Conservation (phyloP, 2,888 invertebrate species). For the Cartodere bifasciata region DNA sequence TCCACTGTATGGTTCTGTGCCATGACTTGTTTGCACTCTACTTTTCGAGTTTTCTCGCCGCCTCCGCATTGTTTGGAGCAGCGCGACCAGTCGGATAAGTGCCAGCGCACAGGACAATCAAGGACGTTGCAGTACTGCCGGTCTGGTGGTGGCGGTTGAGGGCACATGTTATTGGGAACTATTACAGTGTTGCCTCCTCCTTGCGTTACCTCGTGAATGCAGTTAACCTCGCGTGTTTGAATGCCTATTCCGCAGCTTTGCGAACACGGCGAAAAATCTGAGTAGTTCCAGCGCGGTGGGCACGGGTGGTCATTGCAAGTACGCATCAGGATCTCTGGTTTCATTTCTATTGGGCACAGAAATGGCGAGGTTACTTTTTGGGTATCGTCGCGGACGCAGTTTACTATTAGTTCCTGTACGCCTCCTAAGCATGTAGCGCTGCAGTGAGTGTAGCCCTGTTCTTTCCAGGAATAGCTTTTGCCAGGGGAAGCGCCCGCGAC, state of each 20-base stretch:
- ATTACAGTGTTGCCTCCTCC: slow-evolving; percentile 81
- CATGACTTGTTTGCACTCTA: slow-evolving; percentile 84
- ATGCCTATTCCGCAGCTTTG: slow-evolving; percentile 91
- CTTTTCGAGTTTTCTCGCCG: slow-evolving; percentile 73
- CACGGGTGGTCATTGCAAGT: slow-evolving; percentile 94
- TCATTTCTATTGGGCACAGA: slow-evolving; percentile 73
- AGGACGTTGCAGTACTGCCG: slow-evolving; percentile 84
- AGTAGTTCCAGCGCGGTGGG: slow-evolving; percentile 87
- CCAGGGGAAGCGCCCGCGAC: slow-evolving; percentile 39
- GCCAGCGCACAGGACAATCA: slow-evolving; percentile 89
- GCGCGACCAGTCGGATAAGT: slow-evolving; percentile 76
- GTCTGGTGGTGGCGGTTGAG: slow-evolving; percentile 79
- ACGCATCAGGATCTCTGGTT: slow-evolving; percentile 77
- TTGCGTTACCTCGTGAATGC: slow-evolving; percentile 75
- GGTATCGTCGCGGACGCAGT: slow-evolving; percentile 77
- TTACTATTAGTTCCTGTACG: slow-evolving; percentile 74
- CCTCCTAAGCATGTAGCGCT: slow-evolving; percentile 83
- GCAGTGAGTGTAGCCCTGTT: slow-evolving; percentile 83
- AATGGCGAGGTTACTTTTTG: slow-evolving; percentile 78
- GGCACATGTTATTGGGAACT: slow-evolving; percentile 89
- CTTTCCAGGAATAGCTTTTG: slow-evolving; percentile 79
- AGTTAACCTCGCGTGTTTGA: slow-evolving; percentile 80
- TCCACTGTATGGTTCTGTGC: slow-evolving; percentile 84
- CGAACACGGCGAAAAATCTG: slow-evolving; percentile 80
- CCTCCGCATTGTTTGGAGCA: slow-evolving; percentile 91